Evolutionary conservation across 2,888 invertebrate genomes (phyloP).

Genomic region (Ophonus ardosiacus): DNA sequence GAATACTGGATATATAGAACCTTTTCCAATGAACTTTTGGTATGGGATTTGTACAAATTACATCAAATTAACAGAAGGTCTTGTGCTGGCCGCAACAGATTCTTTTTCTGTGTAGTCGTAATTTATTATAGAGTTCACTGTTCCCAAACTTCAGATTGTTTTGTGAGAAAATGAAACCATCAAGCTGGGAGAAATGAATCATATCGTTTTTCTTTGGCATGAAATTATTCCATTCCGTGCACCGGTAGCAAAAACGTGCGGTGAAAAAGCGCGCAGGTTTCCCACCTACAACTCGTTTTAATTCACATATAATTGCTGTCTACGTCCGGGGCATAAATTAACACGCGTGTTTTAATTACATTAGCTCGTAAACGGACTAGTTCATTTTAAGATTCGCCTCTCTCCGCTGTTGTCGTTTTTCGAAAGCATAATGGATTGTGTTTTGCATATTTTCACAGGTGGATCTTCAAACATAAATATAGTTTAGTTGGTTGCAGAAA

Average conservation of each 20-base stretch:
- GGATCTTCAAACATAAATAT: not conserved
- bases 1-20: no score
- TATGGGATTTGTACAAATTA: no score
- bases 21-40: no score
- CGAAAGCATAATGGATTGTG: constrained; percentile 31
- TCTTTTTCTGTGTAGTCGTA: no score
- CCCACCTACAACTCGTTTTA: constrained; percentile 44
- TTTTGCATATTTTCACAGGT: constrained; percentile 36
- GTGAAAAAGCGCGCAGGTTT: constrained; percentile 10
- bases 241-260: not conserved
- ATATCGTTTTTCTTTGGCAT: not conserved
- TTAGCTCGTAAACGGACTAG: constrained; percentile 45
- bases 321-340: constrained; percentile 54
- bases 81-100: no score
- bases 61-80: no score
- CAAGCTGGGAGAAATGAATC: not conserved
- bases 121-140: no score
- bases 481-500: no score
- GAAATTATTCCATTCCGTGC: constrained; percentile 15
- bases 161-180: not conserved
- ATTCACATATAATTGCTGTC: constrained; percentile 54
- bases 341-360: constrained; percentile 57
- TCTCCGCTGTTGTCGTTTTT: constrained; percentile 27
- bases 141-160: not conserved
- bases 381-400: constrained; percentile 34